These are phyloP conservation scores for Stenodera caucasica DNA, from an alignment of 2,888 invertebrate genomes.

Conservation along the genomic window DNA sequence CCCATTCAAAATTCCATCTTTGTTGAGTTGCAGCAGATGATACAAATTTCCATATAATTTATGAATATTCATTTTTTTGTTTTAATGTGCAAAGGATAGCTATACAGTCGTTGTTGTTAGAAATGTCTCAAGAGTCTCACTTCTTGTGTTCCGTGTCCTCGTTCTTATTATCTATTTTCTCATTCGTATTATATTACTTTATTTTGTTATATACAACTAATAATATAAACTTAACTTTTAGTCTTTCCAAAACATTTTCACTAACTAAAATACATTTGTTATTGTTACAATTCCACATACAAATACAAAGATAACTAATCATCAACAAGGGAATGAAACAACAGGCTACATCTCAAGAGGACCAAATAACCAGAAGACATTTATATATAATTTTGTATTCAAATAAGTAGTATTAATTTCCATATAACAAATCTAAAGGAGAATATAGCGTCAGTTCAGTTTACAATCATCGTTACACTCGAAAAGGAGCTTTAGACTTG, in stretches of 20 bases:
- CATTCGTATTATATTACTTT: neutral
- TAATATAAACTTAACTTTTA: too few relatives aligned
- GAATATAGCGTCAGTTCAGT: too few relatives aligned
- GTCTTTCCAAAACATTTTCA: neutral
- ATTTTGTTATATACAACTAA: neutral
- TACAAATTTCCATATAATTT: conserved; percentile 1
- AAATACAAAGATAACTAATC: neutral
- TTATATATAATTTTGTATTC: neutral
- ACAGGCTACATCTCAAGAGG: neutral
- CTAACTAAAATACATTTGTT: neutral
- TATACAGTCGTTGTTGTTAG: too few relatives aligned
- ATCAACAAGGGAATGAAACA: neutral
- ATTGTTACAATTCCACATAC: neutral
- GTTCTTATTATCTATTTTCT: neutral
- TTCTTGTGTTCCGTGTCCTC: neutral
- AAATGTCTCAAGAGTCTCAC: neutral
- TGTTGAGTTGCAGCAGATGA: neutral
- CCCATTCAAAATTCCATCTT: neutral
- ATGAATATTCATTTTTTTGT: neutral
- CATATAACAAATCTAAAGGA: too few relatives aligned
- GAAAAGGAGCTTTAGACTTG: too few relatives aligned
- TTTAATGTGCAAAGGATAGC: neutral
- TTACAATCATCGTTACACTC: too few relatives aligned
- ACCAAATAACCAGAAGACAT: neutral
- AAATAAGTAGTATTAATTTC: neutral